Conservation (phyloP, 2,797 vertebrate species). For the Premnoplex brunnescens region DNA sequence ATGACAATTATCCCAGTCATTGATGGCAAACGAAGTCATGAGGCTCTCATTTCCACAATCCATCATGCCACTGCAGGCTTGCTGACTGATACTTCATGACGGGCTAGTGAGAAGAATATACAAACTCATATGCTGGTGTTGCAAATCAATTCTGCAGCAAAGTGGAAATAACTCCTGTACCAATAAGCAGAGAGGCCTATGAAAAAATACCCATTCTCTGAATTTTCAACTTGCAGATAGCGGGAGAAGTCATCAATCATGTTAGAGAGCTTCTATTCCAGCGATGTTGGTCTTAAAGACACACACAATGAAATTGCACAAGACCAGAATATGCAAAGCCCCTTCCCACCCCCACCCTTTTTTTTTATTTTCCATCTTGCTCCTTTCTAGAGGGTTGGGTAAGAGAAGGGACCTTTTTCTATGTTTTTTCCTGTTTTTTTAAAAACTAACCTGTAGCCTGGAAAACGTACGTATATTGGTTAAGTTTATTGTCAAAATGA, state of each 20-base stretch:
- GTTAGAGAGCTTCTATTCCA: conserved; percentile 81
- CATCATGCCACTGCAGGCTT: conserved; percentile 61
- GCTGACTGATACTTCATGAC: conserved; percentile 70
- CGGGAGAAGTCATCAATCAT: conserved; percentile 92
- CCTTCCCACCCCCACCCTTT: accelerated
- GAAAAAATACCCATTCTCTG: conserved; percentile 72
- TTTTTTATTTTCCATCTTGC: not conserved
- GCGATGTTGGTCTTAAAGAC: conserved; percentile 78
- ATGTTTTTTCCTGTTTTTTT: not conserved
- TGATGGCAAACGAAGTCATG: conserved; percentile 48
- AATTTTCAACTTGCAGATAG: conserved; percentile 88
- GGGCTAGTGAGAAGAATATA: conserved; percentile 88
- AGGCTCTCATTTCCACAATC: conserved; percentile 66
- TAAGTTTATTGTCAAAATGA: conserved; percentile 86
- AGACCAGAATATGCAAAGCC: conserved; percentile 89
- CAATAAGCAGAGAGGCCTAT: conserved; percentile 77
- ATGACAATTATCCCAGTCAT: conserved; percentile 70
- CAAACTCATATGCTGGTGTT: conserved; percentile 83
- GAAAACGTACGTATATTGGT: conserved; percentile 70
- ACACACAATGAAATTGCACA: conserved; percentile 83
- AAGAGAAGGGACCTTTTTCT: not conserved
- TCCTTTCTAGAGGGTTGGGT: not conserved
- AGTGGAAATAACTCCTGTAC: conserved; percentile 82
- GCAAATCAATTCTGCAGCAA: conserved; percentile 88
- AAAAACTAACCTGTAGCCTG: conserved; percentile 77